Base-by-base conservation (phyloP, 2,113 vertebrate genomes). In the Myotis yumanensis region DNA sequence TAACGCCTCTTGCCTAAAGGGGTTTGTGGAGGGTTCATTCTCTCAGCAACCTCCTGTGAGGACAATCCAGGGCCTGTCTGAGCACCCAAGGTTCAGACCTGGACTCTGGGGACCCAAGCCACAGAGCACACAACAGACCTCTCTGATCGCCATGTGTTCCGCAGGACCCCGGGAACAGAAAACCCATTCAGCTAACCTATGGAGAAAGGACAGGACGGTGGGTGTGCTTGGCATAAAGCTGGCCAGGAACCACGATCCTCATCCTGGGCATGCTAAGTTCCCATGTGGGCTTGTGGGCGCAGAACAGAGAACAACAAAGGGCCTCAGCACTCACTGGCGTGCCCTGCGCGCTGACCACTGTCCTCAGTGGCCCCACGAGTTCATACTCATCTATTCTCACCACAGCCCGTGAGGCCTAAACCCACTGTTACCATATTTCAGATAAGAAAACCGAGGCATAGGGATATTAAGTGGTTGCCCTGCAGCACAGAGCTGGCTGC, bases 251-350 rank as follows among this genome's bases (percentile, higher is more conserved):
- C 64, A 37, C 10, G 35, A 69, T 52, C 82, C 48, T 22, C 0
- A 2, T 17, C 43, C 14, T 35, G 1, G 22, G 20, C 0, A 0
- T 32, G 43, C 14, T 71, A 30, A 66, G 40, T 59, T 52, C 77
- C 75, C 6, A 20, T 0, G 23, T 23, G 69, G 37, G 52, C 62
- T 48, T 1, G 0, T 2, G 11, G 51, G 64, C 22, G 23, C 71
- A 73, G 46, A 37, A 23, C 0, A 5, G 12, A 62, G 62, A 57
- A 17, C 20, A 14, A 40, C 5, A 37, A 1, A 0, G 28, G 22
- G 1, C n/a, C 23, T 5, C 0, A 6, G 51, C 9, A 9, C 8
- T 30, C 32, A 35, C 7, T 14, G 64, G 30, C 12, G 1, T 7
- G 40, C 30, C 22, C 5, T 3, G 30, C 5, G 6, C 18, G 37